Percentiles rank a stretch among this genome's conserved stretches.
Evolutionary conservation across 2,113 vertebrate genomes (phyloP).

Genomic region (Sphaerodactylus townsendi): DNA sequence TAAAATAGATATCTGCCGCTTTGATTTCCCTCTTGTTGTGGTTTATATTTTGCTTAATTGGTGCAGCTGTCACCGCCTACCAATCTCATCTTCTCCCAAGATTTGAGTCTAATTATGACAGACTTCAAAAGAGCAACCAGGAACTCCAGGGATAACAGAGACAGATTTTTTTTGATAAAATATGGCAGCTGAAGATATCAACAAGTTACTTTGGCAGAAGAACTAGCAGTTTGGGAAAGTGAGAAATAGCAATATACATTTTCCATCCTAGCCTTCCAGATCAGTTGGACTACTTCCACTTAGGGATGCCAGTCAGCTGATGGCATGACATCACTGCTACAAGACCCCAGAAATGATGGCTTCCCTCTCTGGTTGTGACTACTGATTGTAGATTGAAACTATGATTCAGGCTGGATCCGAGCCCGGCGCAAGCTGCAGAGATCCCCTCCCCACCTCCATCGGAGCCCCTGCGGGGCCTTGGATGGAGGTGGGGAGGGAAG

Average conservation of each 20-base stretch:
- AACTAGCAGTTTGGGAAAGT: neutral
- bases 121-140: constrained; percentile 22
- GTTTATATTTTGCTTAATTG: constrained; percentile 11
- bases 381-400: too few relatives aligned
- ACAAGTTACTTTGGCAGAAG: neutral
- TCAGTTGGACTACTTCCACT: too few relatives aligned
- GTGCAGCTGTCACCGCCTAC: neutral
- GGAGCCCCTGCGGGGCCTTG: too few relatives aligned
- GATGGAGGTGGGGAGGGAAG: too few relatives aligned
- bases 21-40: constrained; percentile 5
- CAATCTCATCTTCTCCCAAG: neutral
- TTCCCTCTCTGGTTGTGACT: too few relatives aligned
- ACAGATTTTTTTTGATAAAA: neutral
- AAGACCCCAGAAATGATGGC: too few relatives aligned
- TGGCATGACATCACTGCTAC: too few relatives aligned
- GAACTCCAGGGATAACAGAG: neutral
- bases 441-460: too few relatives aligned
- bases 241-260: neutral
- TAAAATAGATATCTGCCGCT: neutral
- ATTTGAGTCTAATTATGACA: constrained; percentile 25
- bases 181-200: neutral
- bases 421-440: too few relatives aligned
- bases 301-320: too few relatives aligned
- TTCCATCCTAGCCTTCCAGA: neutral
- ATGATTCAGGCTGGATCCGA: too few relatives aligned